These are phyloP conservation scores for Drosophila nikananu DNA, from an alignment of 1,140 invertebrate genomes.

Conservation along the genomic window DNA sequence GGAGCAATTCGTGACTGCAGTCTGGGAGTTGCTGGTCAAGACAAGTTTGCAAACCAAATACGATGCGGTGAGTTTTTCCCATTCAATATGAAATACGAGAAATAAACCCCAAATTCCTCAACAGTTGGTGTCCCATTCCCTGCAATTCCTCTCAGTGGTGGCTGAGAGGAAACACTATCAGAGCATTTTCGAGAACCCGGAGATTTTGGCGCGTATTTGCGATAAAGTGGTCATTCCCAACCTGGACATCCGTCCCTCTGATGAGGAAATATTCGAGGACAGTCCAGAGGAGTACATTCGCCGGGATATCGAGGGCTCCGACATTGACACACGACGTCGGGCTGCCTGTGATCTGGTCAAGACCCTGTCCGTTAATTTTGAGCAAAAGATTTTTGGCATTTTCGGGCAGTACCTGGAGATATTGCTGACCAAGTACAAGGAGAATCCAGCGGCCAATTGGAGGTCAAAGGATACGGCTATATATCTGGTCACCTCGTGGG, in stretches of 20 bases:
- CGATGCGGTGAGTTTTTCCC: constrained; percentile 90
- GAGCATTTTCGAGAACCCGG: constrained; percentile 94
- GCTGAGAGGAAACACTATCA: constrained; percentile 96
- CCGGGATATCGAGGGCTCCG: constrained; percentile 99
- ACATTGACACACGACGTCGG: constrained; percentile 97
- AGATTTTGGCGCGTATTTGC: constrained; percentile 95
- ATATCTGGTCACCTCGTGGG: constrained; percentile 97
- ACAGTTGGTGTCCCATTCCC: constrained; percentile 96
- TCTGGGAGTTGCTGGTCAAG: constrained; percentile 95
- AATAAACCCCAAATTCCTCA: background rate
- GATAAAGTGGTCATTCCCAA: constrained; percentile 99
- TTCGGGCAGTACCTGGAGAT: constrained; percentile 96
- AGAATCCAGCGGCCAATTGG: constrained; percentile 93
- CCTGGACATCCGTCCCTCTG: constrained; percentile 97
- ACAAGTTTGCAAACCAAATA: constrained; percentile 95
- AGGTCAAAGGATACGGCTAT: constrained; percentile 97
- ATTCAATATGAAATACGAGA: background rate
- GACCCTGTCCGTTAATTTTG: constrained; percentile 95
- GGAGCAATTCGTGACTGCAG: constrained; percentile 94
- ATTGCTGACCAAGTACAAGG: constrained; percentile 92
- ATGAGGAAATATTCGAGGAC: constrained; percentile 98
- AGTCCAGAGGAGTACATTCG: constrained; percentile 99
- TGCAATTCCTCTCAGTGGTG: constrained; percentile 97
- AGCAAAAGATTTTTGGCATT: constrained; percentile 95
- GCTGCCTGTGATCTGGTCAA: constrained; percentile 98